Evolutionary conservation across 2,888 invertebrate genomes (phyloP).

Genomic region (Scaptodrosophila latifasciaeformis): DNA sequence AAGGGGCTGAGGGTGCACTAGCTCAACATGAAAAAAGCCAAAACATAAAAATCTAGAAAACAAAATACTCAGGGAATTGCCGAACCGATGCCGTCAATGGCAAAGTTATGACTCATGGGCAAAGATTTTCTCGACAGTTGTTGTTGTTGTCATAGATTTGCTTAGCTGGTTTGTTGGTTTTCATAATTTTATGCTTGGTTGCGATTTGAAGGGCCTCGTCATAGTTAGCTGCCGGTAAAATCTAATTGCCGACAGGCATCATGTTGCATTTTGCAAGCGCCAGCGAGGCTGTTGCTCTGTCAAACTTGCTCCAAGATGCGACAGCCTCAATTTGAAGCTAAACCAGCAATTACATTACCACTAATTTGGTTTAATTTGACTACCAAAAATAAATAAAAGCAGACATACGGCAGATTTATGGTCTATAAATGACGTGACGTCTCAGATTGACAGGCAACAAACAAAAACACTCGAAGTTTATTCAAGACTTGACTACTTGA

Average conservation of each 20-base stretch:
- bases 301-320: too few relatives aligned
- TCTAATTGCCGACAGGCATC: slow-evolving; percentile 53
- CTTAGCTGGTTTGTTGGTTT: slow-evolving; percentile 22
- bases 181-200: slow-evolving; percentile 53
- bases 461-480: slow-evolving; percentile 28
- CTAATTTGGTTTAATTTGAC: too few relatives aligned
- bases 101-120: neutral
- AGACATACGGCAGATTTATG: too few relatives aligned
- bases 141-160: slow-evolving; percentile 20
- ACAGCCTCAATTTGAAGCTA: neutral
- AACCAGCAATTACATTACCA: too few relatives aligned
- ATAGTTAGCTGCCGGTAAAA: slow-evolving; percentile 48
- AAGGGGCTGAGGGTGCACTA: too few relatives aligned
- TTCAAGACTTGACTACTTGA: slow-evolving; percentile 23
- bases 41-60: neutral
- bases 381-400: too few relatives aligned
- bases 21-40: neutral
- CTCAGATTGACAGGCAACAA: slow-evolving; percentile 16
- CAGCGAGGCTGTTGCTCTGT: slow-evolving; percentile 8
- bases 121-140: slow-evolving; percentile 5
- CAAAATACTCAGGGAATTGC: too few relatives aligned
- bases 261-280: slow-evolving; percentile 35
- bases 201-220: slow-evolving; percentile 53
- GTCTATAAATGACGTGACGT: too few relatives aligned
- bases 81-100: slow-evolving; percentile 28